Percentiles rank a stretch among this genome's conserved stretches.
Evolutionary conservation across 2,113 vertebrate genomes (phyloP).

Genomic region (Ranitomeya imitator): DNA sequence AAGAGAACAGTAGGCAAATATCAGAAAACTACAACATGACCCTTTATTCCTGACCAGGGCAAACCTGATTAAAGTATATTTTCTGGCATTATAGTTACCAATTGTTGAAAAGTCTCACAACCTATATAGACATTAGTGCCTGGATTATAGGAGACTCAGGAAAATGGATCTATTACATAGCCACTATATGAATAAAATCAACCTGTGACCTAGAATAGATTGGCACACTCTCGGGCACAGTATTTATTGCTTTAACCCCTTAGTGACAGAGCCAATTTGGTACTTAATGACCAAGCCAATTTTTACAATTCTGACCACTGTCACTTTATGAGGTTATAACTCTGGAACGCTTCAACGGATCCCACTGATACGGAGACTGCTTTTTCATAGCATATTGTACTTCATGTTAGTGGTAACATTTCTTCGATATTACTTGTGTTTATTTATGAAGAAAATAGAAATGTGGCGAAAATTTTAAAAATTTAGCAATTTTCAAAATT

Average conservation of each 20-base stretch:
- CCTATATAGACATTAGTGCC: not conserved
- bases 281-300: too few species aligned
- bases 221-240: not conserved
- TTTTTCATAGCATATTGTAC: too few species aligned
- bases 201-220: not conserved
- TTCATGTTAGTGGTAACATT: too few species aligned
- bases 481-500: too few species aligned
- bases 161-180: not conserved
- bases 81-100: not conserved
- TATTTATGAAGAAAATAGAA: too few species aligned
- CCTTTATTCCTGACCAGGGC: not conserved
- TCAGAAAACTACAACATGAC: not conserved
- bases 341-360: too few species aligned
- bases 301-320: too few species aligned
- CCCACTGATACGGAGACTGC: too few species aligned
- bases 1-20: not conserved
- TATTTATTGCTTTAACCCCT: not conserved
- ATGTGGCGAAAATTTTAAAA: too few species aligned
- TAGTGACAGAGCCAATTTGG: too few species aligned
- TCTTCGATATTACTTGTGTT: too few species aligned
- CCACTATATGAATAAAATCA: not conserved
- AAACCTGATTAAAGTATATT: not conserved
- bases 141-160: not conserved
- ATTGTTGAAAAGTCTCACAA: not conserved
- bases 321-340: too few species aligned